Conservation (phyloP, 2,113 vertebrate genomes). For the Odobenus rosmarus region DNA sequence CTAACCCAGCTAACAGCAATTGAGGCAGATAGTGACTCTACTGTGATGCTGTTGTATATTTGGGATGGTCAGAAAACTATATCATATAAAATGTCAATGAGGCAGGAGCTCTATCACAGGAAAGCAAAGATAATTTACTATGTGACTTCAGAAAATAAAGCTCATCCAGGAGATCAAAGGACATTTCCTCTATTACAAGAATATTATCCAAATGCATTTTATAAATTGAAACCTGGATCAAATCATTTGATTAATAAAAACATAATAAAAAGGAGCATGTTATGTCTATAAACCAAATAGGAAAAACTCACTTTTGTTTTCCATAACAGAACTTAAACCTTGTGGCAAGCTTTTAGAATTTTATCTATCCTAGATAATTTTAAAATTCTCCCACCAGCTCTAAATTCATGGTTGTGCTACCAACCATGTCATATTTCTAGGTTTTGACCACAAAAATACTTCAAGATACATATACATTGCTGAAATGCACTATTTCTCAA, state of each 20-base stretch:
- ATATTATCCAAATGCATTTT: constrained; percentile 32
- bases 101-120: not conserved
- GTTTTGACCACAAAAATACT: not conserved
- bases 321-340: constrained; percentile 19
- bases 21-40: constrained; percentile 47
- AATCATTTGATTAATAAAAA: constrained; percentile 53
- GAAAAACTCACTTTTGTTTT: constrained; percentile 8
- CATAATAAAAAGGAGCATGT: not conserved
- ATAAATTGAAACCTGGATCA: constrained; percentile 52
- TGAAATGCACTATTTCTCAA: constrained; percentile 31
- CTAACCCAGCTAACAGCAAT: constrained; percentile 51
- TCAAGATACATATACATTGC: not conserved
- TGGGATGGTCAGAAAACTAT: constrained; percentile 30
- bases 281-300: constrained; percentile 39
- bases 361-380: not conserved
- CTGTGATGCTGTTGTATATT: not conserved
- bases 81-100: constrained; percentile 26
- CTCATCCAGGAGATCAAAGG: not conserved
- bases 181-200: not conserved
- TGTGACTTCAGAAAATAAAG: constrained; percentile 1
- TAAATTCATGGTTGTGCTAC: constrained; percentile 20
- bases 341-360: constrained; percentile 19
- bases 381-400: constrained; percentile 2
- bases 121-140: constrained; percentile 59
- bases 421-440: not conserved